Conservation (phyloP, 2,113 vertebrate species). For the Apteryx owenii region DNA sequence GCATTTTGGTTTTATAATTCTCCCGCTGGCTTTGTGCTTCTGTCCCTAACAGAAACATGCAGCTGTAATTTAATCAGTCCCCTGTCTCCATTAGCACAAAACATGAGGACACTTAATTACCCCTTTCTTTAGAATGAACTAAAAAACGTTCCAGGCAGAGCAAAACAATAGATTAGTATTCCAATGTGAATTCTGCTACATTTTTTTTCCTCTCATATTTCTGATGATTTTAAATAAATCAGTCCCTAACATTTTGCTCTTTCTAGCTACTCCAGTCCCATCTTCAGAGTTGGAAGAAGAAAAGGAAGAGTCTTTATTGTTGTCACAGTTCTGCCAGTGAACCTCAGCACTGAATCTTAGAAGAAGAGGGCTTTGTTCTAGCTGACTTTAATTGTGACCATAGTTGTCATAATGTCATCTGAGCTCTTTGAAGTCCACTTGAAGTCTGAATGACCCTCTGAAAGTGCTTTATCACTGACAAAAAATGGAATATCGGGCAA, state of each 20-base stretch:
- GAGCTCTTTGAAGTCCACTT: background rate
- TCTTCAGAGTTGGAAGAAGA: background rate
- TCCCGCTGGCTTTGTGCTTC: background rate
- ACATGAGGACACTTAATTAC: background rate
- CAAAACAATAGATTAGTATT: background rate
- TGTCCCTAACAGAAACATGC: background rate
- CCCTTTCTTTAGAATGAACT: background rate
- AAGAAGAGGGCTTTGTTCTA: background rate
- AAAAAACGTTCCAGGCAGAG: background rate
- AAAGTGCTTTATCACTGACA: background rate
- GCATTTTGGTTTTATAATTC: background rate
- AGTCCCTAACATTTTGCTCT: background rate
- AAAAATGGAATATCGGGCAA: background rate
- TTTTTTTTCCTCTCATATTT: background rate
- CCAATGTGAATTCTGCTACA: background rate
- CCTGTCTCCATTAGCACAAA: background rate
- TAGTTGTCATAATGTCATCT: background rate
- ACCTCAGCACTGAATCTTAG: background rate
- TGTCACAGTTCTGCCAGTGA: background rate
- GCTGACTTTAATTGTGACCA: rapidly evolving
- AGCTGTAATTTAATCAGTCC: background rate
- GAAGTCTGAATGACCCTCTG: background rate
- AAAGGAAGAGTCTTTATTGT: background rate
- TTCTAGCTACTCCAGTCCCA: background rate
- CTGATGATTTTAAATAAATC: background rate